These are phyloP conservation scores for Aphelenchoides avenae DNA, from an alignment of 1,140 invertebrate genomes.

Conservation along the genomic window DNA sequence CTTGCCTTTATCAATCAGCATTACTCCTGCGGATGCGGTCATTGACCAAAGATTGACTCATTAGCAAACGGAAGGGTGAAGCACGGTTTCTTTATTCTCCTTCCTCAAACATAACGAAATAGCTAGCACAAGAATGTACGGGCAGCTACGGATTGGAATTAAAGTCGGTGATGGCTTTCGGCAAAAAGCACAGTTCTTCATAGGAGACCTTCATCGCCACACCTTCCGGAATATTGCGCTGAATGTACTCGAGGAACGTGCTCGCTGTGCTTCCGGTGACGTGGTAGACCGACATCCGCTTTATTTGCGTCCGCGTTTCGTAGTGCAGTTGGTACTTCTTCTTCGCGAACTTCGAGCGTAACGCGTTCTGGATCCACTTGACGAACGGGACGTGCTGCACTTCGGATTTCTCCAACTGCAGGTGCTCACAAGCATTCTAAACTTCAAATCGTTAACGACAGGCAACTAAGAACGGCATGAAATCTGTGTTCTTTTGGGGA, in stretches of 20 bases:
- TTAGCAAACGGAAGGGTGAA: too few species aligned
- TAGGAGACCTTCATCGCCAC: slow-evolving; percentile 84
- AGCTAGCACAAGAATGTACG: too few species aligned
- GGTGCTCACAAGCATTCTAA: slow-evolving; percentile 46
- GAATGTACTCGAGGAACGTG: slow-evolving; percentile 90
- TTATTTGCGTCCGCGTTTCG: slow-evolving; percentile 86
- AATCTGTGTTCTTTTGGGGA: not conserved
- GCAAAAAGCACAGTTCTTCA: slow-evolving; percentile 37
- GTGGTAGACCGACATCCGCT: slow-evolving; percentile 74
- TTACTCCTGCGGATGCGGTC: too few species aligned
- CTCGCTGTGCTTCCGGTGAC: slow-evolving; percentile 90
- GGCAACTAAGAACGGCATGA: not conserved
- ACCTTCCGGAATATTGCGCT: slow-evolving; percentile 93
- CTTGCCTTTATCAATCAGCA: too few species aligned
- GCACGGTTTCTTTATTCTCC: too few species aligned
- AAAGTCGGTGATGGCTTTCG: slow-evolving; percentile 27
- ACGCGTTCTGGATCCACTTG: slow-evolving; percentile 63
- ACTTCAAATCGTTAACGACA: slow-evolving; percentile 14
- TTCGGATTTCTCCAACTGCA: slow-evolving; percentile 35
- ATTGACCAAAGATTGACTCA: too few species aligned
- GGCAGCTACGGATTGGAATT: too few species aligned
- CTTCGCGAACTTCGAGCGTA: slow-evolving; percentile 82
- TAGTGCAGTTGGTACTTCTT: slow-evolving; percentile 94
- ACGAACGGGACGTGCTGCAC: slow-evolving; percentile 39
- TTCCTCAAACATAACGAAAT: too few species aligned